phyloP scores from a whole-genome alignment of 2,888 invertebrate species.

The Bombyx huttoni region DNA sequence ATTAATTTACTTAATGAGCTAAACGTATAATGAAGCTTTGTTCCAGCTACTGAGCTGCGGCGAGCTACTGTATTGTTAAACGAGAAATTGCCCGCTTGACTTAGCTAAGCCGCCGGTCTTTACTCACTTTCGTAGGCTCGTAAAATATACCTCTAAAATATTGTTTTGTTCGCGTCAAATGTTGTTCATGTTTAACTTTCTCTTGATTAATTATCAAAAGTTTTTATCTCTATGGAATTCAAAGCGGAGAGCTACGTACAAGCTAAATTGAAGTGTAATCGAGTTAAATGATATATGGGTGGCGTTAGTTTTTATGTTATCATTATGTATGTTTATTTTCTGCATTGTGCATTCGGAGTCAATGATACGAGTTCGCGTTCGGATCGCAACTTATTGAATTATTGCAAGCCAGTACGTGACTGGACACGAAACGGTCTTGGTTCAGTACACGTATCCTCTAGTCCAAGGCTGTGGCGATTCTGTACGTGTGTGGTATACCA shows the following conservation, averaged over 20 bases:
- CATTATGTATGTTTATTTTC: background rate
- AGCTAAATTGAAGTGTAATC: no score
- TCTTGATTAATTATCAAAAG: no score
- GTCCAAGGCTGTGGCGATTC: slow-evolving; percentile 48
- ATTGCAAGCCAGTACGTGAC: slow-evolving; percentile 48
- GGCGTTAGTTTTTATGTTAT: no score
- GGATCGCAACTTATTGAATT: slow-evolving; percentile 59
- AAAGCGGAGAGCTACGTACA: no score
- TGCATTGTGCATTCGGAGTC: slow-evolving; percentile 26
- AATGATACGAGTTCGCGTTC: slow-evolving; percentile 37
- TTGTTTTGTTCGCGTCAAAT: background rate
- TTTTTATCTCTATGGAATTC: no score
- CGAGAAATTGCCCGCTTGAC: slow-evolving; percentile 30
- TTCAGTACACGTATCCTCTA: slow-evolving; percentile 28
- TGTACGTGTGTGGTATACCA: slow-evolving; percentile 39
- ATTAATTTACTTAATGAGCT: slow-evolving; percentile 57
- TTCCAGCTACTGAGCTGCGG: slow-evolving; percentile 31
- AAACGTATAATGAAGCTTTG: slow-evolving; percentile 51
- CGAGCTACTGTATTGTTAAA: slow-evolving; percentile 33
- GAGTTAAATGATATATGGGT: no score
- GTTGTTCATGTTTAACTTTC: no score
- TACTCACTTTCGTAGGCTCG: slow-evolving; percentile 11
- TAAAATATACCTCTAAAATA: slow-evolving; percentile 5
- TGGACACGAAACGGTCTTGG: slow-evolving; percentile 29
- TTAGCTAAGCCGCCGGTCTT: slow-evolving; percentile 23